These are phyloP conservation scores for Brachirus orientalis DNA, from an alignment of 2,113 vertebrate genomes.

Conservation along the genomic window DNA sequence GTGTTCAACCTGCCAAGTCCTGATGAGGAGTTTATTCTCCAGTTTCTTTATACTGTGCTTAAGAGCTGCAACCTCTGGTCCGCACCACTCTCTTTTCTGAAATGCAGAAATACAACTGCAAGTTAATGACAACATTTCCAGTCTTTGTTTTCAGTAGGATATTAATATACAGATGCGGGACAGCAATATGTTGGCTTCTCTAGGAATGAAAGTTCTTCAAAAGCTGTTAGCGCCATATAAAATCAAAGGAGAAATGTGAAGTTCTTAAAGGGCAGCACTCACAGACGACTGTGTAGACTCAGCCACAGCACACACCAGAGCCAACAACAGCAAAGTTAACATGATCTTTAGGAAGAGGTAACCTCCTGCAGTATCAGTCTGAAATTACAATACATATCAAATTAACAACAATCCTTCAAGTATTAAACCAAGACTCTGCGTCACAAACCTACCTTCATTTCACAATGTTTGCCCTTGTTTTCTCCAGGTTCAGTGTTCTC, in stretches of 20 bases:
- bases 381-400: constrained; percentile 33
- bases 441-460: constrained; percentile 61
- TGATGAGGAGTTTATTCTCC: constrained; percentile 81
- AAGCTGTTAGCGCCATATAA: not conserved
- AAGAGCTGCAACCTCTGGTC: constrained; percentile 79
- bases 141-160: not conserved
- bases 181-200: not conserved
- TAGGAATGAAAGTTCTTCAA: not conserved
- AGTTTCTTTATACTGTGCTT: constrained; percentile 80
- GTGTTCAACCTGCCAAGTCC: constrained; percentile 82
- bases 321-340: constrained; percentile 69
- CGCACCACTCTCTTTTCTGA: constrained; percentile 73
- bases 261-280: constrained; percentile 21
- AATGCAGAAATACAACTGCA: constrained; percentile 1
- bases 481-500: constrained; percentile 50
- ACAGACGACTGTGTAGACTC: constrained; percentile 71
- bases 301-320: constrained; percentile 67
- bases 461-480: constrained; percentile 19
- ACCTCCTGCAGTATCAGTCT: constrained; percentile 6
- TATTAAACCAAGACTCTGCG: not conserved
- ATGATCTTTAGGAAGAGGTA: constrained; percentile 23
- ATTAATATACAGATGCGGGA: too few species aligned
- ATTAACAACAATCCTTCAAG: too few species aligned
- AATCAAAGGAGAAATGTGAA: not conserved
- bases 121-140: not conserved